phyloP scores from a whole-genome alignment of 2,888 invertebrate genomes.

The Spilarctia lutea region DNA sequence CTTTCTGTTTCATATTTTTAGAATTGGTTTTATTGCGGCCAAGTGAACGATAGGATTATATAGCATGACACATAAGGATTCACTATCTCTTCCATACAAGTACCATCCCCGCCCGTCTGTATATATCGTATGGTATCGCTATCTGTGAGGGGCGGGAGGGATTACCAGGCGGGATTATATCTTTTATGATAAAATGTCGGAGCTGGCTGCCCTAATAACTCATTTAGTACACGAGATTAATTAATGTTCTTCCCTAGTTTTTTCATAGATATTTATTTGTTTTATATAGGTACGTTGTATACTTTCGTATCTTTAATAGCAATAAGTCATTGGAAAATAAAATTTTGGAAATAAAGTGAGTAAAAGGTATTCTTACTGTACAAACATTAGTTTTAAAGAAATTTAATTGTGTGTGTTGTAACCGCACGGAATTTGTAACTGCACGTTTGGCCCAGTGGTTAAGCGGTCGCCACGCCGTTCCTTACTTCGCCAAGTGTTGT shows the following conservation, averaged over 20 bases:
- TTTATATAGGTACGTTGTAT: background rate
- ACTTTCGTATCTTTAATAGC: background rate
- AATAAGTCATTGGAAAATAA: background rate
- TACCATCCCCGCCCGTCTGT: slow-evolving; percentile 47
- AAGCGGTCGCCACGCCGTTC: too few species aligned
- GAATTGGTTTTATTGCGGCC: background rate
- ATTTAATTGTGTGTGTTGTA: too few species aligned
- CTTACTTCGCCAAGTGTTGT: too few species aligned
- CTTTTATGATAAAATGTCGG: slow-evolving; percentile 72
- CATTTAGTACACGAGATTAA: slow-evolving; percentile 60
- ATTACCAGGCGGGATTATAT: slow-evolving; percentile 70
- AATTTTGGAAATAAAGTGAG: background rate
- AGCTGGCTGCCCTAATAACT: slow-evolving; percentile 61
- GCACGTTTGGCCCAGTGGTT: too few species aligned
- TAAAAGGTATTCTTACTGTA: background rate
- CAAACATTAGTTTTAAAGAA: too few species aligned
- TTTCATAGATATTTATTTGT: slow-evolving; percentile 22
- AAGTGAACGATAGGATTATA: background rate
- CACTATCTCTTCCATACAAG: slow-evolving; percentile 48
- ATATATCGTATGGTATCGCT: slow-evolving; percentile 63
- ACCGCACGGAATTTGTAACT: too few species aligned
- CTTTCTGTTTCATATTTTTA: background rate
- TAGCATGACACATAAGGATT: background rate
- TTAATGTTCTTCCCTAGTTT: slow-evolving; percentile 60
- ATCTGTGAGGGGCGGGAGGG: slow-evolving; percentile 59